A percentile compares a stretch with the other conserved stretches of the same genome.
These are phyloP conservation scores for Lycophotia porphyrea DNA, from an alignment of 2,888 invertebrate species.

Conservation along the genomic window DNA sequence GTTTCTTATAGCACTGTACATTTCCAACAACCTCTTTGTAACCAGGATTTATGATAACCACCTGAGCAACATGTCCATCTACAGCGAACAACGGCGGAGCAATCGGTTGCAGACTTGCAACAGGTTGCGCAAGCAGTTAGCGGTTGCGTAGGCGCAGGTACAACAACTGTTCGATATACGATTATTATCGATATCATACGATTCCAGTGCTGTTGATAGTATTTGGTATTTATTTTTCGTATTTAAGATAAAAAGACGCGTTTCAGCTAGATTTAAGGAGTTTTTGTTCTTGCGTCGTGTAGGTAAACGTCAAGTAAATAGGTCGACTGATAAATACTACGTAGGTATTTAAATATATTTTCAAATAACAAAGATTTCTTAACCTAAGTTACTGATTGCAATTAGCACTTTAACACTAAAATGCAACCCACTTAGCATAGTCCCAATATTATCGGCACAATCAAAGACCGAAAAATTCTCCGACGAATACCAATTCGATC, in stretches of 20 bases:
- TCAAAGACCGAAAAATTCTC: conserved; percentile 38
- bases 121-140: conserved; percentile 51
- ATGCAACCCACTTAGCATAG: conserved; percentile 46
- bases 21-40: background rate
- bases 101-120: conserved; percentile 43
- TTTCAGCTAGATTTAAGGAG: conserved; percentile 3
- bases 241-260: background rate
- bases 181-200: conserved; percentile 33
- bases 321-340: too few relatives aligned
- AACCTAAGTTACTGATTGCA: background rate
- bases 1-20: background rate
- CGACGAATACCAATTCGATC: conserved; percentile 39
- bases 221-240: conserved; percentile 16
- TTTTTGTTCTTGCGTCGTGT: too few relatives aligned
- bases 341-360: background rate
- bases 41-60: conserved; percentile 44
- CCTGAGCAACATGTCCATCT: conserved; percentile 38
- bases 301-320: too few relatives aligned
- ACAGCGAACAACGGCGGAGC: conserved; percentile 34
- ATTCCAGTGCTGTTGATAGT: conserved; percentile 7
- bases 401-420: conserved; percentile 16
- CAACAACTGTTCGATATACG: conserved; percentile 27
- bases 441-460: conserved; percentile 40
- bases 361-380: conserved; percentile 15
- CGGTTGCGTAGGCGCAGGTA: conserved; percentile 42